Evolutionary conservation across 2,113 vertebrate genomes (phyloP).

Genomic region (Sapayoa aenigma): DNA sequence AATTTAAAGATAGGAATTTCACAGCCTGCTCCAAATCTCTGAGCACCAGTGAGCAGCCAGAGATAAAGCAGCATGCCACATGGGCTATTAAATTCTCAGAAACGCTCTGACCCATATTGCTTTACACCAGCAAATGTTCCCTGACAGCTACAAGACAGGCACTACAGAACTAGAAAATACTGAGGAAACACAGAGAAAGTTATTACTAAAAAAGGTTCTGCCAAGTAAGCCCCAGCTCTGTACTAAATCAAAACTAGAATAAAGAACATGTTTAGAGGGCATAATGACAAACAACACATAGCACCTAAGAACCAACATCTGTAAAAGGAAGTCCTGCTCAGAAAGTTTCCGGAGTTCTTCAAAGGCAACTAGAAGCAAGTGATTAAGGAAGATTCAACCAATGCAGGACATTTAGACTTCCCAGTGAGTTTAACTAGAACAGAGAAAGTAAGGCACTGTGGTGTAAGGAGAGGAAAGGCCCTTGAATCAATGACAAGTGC

Average conservation of each 20-base stretch:
- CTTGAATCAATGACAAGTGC: background rate
- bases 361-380: background rate
- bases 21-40: conserved; percentile 21
- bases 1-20: background rate
- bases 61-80: background rate
- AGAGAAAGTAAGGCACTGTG: background rate
- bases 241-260: background rate
- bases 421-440: background rate
- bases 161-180: background rate
- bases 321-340: background rate
- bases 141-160: conserved; percentile 1
- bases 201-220: background rate
- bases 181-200: background rate
- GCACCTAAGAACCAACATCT: background rate
- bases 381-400: background rate
- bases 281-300: background rate
- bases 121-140: conserved; percentile 10
- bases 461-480: background rate
- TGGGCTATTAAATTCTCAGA: background rate
- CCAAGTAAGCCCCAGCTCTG: background rate
- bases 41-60: background rate
- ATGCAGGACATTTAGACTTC: background rate
- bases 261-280: background rate
- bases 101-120: background rate
- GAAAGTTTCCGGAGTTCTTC: background rate